phyloP scores from a whole-genome alignment of 2,888 invertebrate genomes.

The Melieria picta region DNA sequence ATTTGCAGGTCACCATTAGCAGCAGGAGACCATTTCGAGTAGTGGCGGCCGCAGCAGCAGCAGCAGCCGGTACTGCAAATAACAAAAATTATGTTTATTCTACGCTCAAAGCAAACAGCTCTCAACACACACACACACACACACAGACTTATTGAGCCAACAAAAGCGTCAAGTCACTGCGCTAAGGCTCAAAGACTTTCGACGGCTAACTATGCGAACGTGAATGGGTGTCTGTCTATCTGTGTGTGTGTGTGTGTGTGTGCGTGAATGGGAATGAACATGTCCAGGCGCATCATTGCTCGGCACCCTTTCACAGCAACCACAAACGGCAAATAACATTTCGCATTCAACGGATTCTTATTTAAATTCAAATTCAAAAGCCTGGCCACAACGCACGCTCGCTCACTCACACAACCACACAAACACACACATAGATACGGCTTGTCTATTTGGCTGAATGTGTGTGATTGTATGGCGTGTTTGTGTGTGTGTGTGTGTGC shows the following conservation, averaged over 20 bases:
- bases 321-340: constrained; percentile 14
- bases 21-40: too few relatives aligned
- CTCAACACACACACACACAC: constrained; percentile 16
- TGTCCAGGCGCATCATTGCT: not conserved
- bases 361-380: constrained; percentile 25
- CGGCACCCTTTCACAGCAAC: not conserved
- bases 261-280: not conserved
- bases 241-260: not conserved
- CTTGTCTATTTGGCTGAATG: too few relatives aligned
- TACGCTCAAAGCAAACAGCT: constrained; percentile 20
- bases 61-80: constrained; percentile 16
- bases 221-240: not conserved
- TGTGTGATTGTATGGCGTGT: not conserved
- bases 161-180: not conserved
- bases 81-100: constrained; percentile 29
- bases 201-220: too few relatives aligned
- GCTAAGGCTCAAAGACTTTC: too few relatives aligned
- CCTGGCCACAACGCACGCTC: not conserved
- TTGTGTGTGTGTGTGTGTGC: not conserved
- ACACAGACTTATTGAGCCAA: not conserved
- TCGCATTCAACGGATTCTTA: constrained; percentile 19
- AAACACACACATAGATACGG: not conserved
- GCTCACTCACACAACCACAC: not conserved
- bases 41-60: too few relatives aligned
- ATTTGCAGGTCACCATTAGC: too few relatives aligned